These are phyloP conservation scores for Gallinago media DNA, from an alignment of 2,113 vertebrate genomes.

Conservation along the genomic window DNA sequence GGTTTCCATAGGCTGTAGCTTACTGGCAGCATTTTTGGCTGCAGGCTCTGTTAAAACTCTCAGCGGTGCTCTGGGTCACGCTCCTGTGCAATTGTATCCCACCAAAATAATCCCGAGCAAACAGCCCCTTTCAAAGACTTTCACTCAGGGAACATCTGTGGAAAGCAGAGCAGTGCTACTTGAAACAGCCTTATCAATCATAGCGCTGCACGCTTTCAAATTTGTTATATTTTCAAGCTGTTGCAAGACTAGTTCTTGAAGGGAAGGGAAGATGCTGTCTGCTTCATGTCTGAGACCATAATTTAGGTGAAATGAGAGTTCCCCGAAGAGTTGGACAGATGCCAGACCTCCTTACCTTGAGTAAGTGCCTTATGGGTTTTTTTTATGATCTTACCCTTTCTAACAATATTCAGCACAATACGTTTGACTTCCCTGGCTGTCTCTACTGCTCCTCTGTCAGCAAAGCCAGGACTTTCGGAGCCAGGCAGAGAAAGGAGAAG, in stretches of 20 bases:
- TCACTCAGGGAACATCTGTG: neutral
- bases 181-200: constrained; percentile 4
- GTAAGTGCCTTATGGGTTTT: neutral
- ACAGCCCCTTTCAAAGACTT: constrained; percentile 23
- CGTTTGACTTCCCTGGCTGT: neutral
- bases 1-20: neutral
- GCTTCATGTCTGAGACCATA: neutral
- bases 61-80: neutral
- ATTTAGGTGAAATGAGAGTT: constrained; percentile 23
- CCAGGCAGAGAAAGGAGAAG: neutral
- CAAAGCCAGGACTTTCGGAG: neutral
- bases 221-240: neutral
- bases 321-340: neutral
- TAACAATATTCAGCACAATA: neutral
- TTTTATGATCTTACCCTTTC: neutral
- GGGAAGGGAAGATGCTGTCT: constrained; percentile 9
- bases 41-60: neutral
- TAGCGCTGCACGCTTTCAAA: neutral
- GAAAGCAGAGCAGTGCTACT: neutral
- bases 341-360: neutral
- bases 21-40: neutral
- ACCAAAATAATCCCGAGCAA: constrained; percentile 3
- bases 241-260: neutral
- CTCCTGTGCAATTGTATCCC: neutral
- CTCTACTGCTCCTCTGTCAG: neutral